Evolutionary conservation across 2,888 invertebrate genomes (phyloP).

Genomic region (Dermolepida albohirtum): DNA sequence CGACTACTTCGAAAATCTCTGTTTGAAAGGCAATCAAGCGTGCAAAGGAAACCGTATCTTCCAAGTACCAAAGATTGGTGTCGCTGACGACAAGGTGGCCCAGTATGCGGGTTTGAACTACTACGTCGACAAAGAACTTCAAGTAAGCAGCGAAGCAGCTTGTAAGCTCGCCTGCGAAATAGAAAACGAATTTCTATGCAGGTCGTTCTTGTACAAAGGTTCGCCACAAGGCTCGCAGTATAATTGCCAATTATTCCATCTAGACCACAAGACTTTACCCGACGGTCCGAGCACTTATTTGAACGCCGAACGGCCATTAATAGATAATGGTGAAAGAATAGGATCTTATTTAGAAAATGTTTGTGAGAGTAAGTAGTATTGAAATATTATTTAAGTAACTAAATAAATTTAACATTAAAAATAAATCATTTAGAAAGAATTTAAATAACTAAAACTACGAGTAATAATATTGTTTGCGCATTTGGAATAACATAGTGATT

Average conservation of each 20-base stretch:
- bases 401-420: background rate
- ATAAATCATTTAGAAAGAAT: too few relatives aligned
- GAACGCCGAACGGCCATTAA: constrained; percentile 88
- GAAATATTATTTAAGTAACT: constrained; percentile 4
- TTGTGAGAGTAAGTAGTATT: constrained; percentile 82
- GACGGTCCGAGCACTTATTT: constrained; percentile 93
- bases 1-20: constrained; percentile 91
- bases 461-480: too few relatives aligned
- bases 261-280: constrained; percentile 91
- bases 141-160: constrained; percentile 89
- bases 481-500: too few relatives aligned
- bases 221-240: constrained; percentile 79
- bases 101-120: constrained; percentile 93
- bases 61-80: constrained; percentile 86
- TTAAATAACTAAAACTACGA: too few relatives aligned
- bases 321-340: constrained; percentile 91
- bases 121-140: constrained; percentile 92
- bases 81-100: constrained; percentile 91
- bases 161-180: constrained; percentile 92
- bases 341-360: constrained; percentile 92
- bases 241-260: constrained; percentile 92
- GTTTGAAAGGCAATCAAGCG: constrained; percentile 84
- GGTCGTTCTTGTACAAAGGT: constrained; percentile 81
- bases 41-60: constrained; percentile 87
- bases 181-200: constrained; percentile 92